These are phyloP conservation scores for Moxostoma hubbsi DNA, from an alignment of 2,797 vertebrate genomes.

Conservation along the genomic window DNA sequence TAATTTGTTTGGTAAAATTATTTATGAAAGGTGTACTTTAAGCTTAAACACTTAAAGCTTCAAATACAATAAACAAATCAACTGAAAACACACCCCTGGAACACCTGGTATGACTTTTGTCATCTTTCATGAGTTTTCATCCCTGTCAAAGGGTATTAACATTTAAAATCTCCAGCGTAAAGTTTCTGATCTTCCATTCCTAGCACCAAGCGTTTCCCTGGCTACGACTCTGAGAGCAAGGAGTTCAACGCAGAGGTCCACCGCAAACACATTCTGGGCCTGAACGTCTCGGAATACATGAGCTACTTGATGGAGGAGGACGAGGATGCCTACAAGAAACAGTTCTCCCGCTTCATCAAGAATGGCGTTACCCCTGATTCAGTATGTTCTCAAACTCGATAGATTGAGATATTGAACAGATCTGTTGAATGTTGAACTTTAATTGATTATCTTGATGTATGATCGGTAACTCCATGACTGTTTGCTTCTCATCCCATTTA, in stretches of 20 bases:
- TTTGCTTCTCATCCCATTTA: background rate
- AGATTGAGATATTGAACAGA: background rate
- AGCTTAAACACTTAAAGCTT: too few relatives aligned
- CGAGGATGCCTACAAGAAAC: slow-evolving; percentile 94
- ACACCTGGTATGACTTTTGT: too few relatives aligned
- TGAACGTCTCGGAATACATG: slow-evolving; percentile 96
- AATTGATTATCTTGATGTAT: too few relatives aligned
- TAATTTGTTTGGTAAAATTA: too few relatives aligned
- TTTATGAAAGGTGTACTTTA: too few relatives aligned
- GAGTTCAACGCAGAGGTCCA: slow-evolving; percentile 97
- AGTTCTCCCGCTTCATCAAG: slow-evolving; percentile 97
- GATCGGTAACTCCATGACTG: too few relatives aligned
- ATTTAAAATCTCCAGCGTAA: background rate
- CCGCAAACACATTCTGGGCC: slow-evolving; percentile 95
- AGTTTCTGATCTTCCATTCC: background rate
- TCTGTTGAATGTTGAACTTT: too few relatives aligned
- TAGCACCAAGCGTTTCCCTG: slow-evolving; percentile 97
- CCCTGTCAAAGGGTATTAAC: background rate
- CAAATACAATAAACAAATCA: too few relatives aligned
- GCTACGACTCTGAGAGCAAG: slow-evolving; percentile 94
- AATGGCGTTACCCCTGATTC: slow-evolving; percentile 87
- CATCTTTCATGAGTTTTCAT: too few relatives aligned
- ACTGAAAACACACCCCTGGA: too few relatives aligned
- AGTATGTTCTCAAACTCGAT: slow-evolving; percentile 65
- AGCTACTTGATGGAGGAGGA: slow-evolving; percentile 93